Evolutionary conservation across 2,797 vertebrate species (phyloP).

Genomic region (Melanotaenia nigrans): DNA sequence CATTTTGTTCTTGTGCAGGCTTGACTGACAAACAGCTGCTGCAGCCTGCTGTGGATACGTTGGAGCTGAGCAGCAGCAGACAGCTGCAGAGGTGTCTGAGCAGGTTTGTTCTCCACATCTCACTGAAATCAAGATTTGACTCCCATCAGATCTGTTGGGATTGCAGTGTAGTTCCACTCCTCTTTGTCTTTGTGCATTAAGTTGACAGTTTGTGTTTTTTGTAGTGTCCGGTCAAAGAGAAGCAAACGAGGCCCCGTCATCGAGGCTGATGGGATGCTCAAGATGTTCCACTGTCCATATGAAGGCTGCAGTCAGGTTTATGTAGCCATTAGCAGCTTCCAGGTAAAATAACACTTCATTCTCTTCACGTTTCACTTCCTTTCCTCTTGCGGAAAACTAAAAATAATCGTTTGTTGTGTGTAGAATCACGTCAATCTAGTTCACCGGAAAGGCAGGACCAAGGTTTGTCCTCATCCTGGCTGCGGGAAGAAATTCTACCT

Average conservation of each 20-base stretch:
- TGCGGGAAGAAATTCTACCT: slow-evolving; percentile 95
- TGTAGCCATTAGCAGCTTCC: slow-evolving; percentile 91
- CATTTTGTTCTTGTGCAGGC: slow-evolving; percentile 47
- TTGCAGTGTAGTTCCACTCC: not conserved
- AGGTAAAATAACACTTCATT: slow-evolving; percentile 76
- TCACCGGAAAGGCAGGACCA: slow-evolving; percentile 91
- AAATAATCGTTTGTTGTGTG: slow-evolving; percentile 6
- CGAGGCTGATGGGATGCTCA: slow-evolving; percentile 89
- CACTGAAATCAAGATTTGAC: not conserved
- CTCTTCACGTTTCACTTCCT: not conserved
- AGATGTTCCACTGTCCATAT: slow-evolving; percentile 93
- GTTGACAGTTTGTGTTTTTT: slow-evolving; percentile 3
- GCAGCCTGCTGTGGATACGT: slow-evolving; percentile 70
- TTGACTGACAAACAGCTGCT: slow-evolving; percentile 74
- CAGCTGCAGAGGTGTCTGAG: slow-evolving; percentile 65
- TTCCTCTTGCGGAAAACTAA: not conserved
- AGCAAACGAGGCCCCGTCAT: slow-evolving; percentile 85
- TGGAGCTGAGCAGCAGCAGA: slow-evolving; percentile 69
- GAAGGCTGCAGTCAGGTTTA: slow-evolving; percentile 92
- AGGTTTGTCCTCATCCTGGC: slow-evolving; percentile 92
- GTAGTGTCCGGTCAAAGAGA: slow-evolving; percentile 82
- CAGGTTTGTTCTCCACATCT: slow-evolving; percentile 55
- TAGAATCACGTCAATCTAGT: slow-evolving; percentile 92
- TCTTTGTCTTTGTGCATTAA: not conserved
- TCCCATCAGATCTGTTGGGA: too few relatives aligned